These are phyloP conservation scores for Macrobrachium rosenbergii DNA, from an alignment of 1,140 invertebrate species.

Conservation along the genomic window DNA sequence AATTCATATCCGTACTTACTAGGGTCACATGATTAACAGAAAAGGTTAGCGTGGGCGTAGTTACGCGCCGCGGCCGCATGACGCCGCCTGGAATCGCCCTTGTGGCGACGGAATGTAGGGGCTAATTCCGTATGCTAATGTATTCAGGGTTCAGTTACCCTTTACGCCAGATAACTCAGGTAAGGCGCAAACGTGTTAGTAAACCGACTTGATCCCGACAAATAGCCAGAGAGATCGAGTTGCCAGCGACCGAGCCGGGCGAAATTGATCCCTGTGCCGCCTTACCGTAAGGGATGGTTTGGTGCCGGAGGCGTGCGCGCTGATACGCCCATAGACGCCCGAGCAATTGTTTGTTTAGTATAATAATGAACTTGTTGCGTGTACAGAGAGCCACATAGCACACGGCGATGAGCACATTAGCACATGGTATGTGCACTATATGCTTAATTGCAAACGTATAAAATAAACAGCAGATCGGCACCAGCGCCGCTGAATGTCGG, in stretches of 20 bases:
- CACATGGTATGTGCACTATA: background rate
- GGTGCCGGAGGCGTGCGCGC: background rate
- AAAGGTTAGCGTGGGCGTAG: slow-evolving; percentile 39
- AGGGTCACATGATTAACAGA: slow-evolving; percentile 60
- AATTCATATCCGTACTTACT: slow-evolving; percentile 60
- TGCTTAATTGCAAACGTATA: too few relatives aligned
- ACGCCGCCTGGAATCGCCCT: slow-evolving; percentile 25
- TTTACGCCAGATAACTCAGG: slow-evolving; percentile 59
- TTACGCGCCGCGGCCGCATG: slow-evolving; percentile 1
- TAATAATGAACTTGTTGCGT: slow-evolving; percentile 64
- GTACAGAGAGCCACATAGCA: slow-evolving; percentile 34
- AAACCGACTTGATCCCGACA: slow-evolving; percentile 58
- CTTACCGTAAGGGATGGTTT: background rate
- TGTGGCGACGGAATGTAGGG: slow-evolving; percentile 41
- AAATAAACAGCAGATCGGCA: too few relatives aligned
- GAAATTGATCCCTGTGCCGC: slow-evolving; percentile 43
- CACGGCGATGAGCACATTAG: slow-evolving; percentile 33
- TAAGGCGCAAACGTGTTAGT: slow-evolving; percentile 65
- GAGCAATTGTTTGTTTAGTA: slow-evolving; percentile 64
- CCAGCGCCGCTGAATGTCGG: too few relatives aligned
- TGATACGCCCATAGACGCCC: slow-evolving; percentile 38
- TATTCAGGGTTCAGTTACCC: slow-evolving; percentile 54
- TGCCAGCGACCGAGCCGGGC: background rate
- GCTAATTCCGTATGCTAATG: slow-evolving; percentile 54
- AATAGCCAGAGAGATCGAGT: slow-evolving; percentile 35